Conservation (phyloP, 2,113 vertebrate species). For the Tragulus kanchil region DNA sequence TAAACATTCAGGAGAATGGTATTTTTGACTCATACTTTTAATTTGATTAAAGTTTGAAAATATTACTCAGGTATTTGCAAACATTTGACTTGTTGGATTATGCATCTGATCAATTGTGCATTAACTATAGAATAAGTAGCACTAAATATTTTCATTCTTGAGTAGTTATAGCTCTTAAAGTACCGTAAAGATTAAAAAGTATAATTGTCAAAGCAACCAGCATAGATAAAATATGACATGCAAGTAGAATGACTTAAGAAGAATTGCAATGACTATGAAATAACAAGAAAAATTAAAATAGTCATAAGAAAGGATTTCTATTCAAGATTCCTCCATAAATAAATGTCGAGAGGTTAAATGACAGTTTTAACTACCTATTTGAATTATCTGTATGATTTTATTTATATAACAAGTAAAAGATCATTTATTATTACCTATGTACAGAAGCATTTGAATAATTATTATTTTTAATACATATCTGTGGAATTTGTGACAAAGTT, state of each 20-base stretch:
- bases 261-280: background rate
- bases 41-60: background rate
- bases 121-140: background rate
- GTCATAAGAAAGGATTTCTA: background rate
- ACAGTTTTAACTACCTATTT: background rate
- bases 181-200: background rate
- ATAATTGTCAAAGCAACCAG: background rate
- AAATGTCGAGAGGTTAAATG: background rate
- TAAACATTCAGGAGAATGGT: background rate
- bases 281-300: background rate
- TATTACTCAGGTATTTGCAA: background rate
- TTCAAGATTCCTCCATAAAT: background rate
- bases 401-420: background rate
- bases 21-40: background rate
- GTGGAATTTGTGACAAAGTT: background rate
- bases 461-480: background rate
- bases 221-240: background rate
- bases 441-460: background rate
- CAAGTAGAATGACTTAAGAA: background rate
- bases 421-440: background rate
- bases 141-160: background rate
- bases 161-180: background rate
- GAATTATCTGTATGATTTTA: background rate
- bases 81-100: background rate
- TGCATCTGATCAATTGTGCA: background rate